These are phyloP conservation scores for Dendrocopos noguchii DNA, from an alignment of 2,113 vertebrate genomes.

Conservation along the genomic window DNA sequence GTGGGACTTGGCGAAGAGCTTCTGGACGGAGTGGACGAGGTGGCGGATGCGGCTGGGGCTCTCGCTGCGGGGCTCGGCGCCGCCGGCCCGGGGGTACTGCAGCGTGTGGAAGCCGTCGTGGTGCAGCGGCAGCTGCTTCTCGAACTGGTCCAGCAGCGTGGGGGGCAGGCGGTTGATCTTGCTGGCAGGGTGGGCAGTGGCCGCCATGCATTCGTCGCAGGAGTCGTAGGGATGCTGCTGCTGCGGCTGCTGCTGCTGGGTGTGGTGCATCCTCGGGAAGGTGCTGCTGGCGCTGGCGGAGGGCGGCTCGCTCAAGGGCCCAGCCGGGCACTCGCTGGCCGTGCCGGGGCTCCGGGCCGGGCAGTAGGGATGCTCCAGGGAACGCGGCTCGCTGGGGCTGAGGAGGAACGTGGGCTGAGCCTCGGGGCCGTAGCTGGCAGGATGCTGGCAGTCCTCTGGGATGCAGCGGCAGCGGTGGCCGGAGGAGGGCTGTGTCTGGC, in stretches of 20 bases:
- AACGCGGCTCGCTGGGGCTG: conserved; percentile 85
- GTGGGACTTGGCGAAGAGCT: conserved; percentile 98
- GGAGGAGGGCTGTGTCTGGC: conserved; percentile 86
- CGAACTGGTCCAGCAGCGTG: conserved; percentile 93
- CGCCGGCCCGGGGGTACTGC: conserved; percentile 91
- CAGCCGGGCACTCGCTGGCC: conserved; percentile 72
- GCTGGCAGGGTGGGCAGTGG: conserved; percentile 80
- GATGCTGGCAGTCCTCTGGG: conserved; percentile 85
- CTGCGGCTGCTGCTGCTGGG: conserved; percentile 83
- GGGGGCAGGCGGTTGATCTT: conserved; percentile 96
- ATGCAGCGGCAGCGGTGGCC: conserved; percentile 87
- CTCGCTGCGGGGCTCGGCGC: conserved; percentile 92
- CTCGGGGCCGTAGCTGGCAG: conserved; percentile 80
- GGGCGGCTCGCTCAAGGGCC: conserved; percentile 85
- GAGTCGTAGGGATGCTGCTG: conserved; percentile 91
- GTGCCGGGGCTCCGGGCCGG: conserved; percentile 76
- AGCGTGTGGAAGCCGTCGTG: conserved; percentile 98
- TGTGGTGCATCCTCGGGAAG: conserved; percentile 94
- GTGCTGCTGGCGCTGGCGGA: conserved; percentile 87
- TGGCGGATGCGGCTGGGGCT: conserved; percentile 98
- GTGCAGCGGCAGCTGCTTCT: conserved; percentile 96
- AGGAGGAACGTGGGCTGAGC: conserved; percentile 70
- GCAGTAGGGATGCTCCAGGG: conserved; percentile 86
- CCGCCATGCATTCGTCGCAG: conserved; percentile 93
- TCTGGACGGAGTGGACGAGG: conserved; percentile 97